Base-by-base conservation (phyloP, 2,797 vertebrate genomes). In the Anguilla obscura region DNA sequence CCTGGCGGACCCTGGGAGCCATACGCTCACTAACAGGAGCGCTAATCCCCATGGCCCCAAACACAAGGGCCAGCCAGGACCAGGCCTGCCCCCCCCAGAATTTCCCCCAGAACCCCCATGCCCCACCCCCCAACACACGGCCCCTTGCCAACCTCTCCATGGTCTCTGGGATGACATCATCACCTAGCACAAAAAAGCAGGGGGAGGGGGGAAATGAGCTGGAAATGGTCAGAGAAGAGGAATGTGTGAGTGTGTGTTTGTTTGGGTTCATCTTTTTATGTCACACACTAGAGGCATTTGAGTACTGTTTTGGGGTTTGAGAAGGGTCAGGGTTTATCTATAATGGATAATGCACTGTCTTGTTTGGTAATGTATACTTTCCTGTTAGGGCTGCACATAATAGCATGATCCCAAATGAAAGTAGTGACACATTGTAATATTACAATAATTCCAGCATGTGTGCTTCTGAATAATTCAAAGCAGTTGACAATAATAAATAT, bases 141-240 rank as follows among this genome's bases (percentile, higher is more conserved):
- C 94, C 86, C 56, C 0, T 76, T 90, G 94, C 94, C 96, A 95
- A 91, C 89, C 90, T 83, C 89, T 91, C 92, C 91, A 91, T 92
- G 92, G 92, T 93, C 91, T 93, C 87, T 89, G 91, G 93, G 92
- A 92, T 96, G 96, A 96, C 95, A 95, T 96, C 96, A 96, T 93
- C 92, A 86, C 91, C 93, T 96, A 95, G 95, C 95, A 94, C 89
- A 80, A 87, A 89, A 92, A 90, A 90, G 91, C 86, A 52, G 89
- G 90, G 90, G 92, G 89, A 90, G 88, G 88, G 88, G 88, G 89
- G 94, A 95, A 96, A 96, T 96, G 95, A 93, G 94, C 94, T 94
- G 95, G 93, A 93, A 93, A 93, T 93, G 93, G 92, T 90, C 92
- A 93, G 92, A 92, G 93, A 92, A 89, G 86, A 63, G 79, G 87